These are phyloP conservation scores for Megatriorchis doriae DNA, from an alignment of 2,113 vertebrate species.

Conservation along the genomic window DNA sequence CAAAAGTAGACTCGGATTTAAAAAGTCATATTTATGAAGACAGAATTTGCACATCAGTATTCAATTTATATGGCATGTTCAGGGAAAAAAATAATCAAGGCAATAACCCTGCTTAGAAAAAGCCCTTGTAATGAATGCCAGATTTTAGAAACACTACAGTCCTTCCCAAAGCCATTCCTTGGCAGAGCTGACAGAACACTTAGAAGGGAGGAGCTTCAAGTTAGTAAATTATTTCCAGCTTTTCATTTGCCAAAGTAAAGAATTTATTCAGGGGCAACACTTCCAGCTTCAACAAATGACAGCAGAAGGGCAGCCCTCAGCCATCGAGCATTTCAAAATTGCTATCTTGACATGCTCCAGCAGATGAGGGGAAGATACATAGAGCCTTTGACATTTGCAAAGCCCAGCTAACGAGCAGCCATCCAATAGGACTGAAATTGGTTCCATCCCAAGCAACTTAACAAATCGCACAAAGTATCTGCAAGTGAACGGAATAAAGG, in stretches of 20 bases:
- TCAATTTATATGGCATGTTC: slow-evolving; percentile 59
- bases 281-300: slow-evolving; percentile 20
- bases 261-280: slow-evolving; percentile 6
- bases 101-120: slow-evolving; percentile 22
- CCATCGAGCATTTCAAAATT: neutral
- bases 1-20: neutral
- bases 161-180: slow-evolving; percentile 48
- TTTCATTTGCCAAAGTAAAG: slow-evolving; percentile 44
- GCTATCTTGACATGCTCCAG: neutral
- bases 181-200: slow-evolving; percentile 43
- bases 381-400: neutral
- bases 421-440: neutral
- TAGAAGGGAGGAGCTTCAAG: slow-evolving; percentile 52
- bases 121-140: slow-evolving; percentile 61
- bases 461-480: neutral
- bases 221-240: slow-evolving; percentile 60
- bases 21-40: neutral
- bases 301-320: neutral
- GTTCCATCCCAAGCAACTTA: neutral
- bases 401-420: neutral
- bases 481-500: neutral
- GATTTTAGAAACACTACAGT: slow-evolving; percentile 45
- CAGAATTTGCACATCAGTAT: slow-evolving; percentile 54
- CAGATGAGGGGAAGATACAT: neutral
- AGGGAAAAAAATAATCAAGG: slow-evolving; percentile 50